phyloP scores from a whole-genome alignment of 2,888 invertebrate species.

The Meta bourneti region DNA sequence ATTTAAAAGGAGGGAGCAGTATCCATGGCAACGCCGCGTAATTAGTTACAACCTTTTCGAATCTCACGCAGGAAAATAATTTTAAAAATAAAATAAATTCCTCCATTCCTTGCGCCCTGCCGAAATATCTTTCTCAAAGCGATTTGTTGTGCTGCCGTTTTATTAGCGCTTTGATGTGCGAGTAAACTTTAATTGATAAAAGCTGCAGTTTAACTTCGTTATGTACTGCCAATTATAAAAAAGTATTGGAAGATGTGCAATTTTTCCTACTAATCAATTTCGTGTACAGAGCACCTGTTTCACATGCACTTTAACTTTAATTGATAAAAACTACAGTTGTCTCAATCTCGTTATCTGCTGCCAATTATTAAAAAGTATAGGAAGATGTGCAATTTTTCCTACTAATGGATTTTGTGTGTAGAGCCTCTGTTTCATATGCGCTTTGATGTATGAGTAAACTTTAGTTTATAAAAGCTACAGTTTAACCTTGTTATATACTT shows the following conservation, averaged over 20 bases:
- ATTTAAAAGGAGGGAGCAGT: conserved; percentile 25
- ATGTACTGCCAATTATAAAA: background rate
- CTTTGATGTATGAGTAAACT: no score
- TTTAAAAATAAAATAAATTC: conserved; percentile 10
- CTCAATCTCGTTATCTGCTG: conserved; percentile 10
- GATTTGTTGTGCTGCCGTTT: background rate
- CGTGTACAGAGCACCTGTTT: background rate
- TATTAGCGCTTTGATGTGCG: background rate
- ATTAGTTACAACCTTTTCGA: conserved; percentile 47
- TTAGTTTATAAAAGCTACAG: background rate
- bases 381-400: no score
- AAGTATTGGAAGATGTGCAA: background rate
- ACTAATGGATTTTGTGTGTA: no score
- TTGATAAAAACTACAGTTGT: conserved; percentile 2
- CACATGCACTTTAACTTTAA: background rate
- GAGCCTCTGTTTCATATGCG: no score
- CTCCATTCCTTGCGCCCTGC: conserved; percentile 43
- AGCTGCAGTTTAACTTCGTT: conserved; percentile 24
- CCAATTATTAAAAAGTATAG: background rate
- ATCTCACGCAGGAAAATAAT: background rate
- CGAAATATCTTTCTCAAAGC: conserved; percentile 38
- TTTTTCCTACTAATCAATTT: conserved; percentile 38
- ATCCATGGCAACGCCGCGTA: conserved; percentile 55
- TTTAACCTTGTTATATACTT: conserved; percentile 20
- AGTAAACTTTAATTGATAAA: conserved; percentile 4